phyloP scores from a whole-genome alignment of 2,113 vertebrate genomes.

The Lasiurus borealis region DNA sequence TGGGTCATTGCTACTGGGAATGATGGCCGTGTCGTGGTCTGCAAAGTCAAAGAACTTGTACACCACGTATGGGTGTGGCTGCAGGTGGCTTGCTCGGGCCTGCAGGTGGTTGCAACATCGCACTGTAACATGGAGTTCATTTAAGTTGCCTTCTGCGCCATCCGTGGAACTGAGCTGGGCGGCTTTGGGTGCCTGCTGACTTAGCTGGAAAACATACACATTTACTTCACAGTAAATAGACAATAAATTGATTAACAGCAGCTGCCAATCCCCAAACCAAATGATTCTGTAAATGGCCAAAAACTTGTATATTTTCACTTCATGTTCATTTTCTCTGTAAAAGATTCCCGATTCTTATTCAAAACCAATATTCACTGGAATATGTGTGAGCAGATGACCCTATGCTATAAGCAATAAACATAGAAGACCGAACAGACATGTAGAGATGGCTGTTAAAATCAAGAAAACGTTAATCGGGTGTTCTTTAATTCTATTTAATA shows the following conservation, averaged over 20 bases:
- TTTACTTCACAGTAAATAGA: constrained; percentile 64
- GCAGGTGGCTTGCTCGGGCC: constrained; percentile 72
- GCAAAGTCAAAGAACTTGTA: constrained; percentile 94
- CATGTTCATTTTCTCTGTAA: constrained; percentile 34
- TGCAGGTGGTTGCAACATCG: constrained; percentile 88
- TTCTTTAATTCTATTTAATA: constrained; percentile 27
- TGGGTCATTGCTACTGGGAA: constrained; percentile 87
- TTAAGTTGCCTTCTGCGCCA: constrained; percentile 83
- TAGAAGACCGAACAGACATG: not conserved
- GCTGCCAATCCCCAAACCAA: constrained; percentile 39
- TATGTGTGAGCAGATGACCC: not conserved
- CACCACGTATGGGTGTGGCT: constrained; percentile 92
- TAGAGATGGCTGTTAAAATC: constrained; percentile 7
- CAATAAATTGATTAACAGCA: constrained; percentile 67
- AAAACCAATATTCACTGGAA: constrained; percentile 23
- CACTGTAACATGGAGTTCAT: constrained; percentile 90
- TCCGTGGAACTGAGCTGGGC: constrained; percentile 73
- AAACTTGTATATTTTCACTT: constrained; percentile 44
- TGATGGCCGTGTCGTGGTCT: constrained; percentile 91
- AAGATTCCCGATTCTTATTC: constrained; percentile 33
- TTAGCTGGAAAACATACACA: constrained; percentile 81
- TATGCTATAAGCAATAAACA: not conserved
- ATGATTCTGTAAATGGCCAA: constrained; percentile 39
- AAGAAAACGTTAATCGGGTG: not conserved
- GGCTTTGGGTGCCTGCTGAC: constrained; percentile 78